A percentile compares a stretch with the other conserved stretches of the same genome.
Evolutionary conservation across 2,888 invertebrate genomes (phyloP).

Genomic region (Aleiodes testaceus): DNA sequence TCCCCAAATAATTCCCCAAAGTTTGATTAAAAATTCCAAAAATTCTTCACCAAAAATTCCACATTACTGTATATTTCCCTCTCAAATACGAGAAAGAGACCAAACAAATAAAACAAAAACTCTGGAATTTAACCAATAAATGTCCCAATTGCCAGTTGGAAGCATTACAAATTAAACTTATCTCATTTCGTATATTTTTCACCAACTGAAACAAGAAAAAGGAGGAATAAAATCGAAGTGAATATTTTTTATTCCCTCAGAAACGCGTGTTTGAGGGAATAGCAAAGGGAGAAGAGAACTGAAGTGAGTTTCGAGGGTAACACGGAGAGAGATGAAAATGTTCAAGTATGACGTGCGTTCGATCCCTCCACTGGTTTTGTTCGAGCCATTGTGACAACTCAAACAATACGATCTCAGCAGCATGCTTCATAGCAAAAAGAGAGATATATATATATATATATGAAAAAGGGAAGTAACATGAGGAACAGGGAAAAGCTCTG

Average conservation of each 20-base stretch:
- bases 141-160: conserved; percentile 6
- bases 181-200: conserved; percentile 18
- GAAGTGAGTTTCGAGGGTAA: conserved; percentile 35
- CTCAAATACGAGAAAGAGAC: too few species aligned
- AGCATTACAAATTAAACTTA: conserved; percentile 19
- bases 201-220: conserved; percentile 24
- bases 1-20: too few species aligned
- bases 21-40: too few species aligned
- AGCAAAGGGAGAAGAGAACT: conserved; percentile 44
- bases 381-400: conserved; percentile 66
- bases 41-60: too few species aligned
- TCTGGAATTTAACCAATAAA: neutral
- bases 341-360: conserved; percentile 57
- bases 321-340: conserved; percentile 39
- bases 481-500: conserved; percentile 52
- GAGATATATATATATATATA: conserved; percentile 2
- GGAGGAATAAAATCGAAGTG: conserved; percentile 28
- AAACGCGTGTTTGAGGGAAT: neutral
- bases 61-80: too few species aligned
- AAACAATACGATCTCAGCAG: conserved; percentile 60
- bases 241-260: conserved; percentile 24
- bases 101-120: too few species aligned
- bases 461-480: conserved; percentile 47
- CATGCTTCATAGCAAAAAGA: conserved; percentile 29
- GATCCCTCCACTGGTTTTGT: conserved; percentile 63